These are phyloP conservation scores for Muscicapa comitata DNA, from an alignment of 2,797 vertebrate species.

Conservation along the genomic window DNA sequence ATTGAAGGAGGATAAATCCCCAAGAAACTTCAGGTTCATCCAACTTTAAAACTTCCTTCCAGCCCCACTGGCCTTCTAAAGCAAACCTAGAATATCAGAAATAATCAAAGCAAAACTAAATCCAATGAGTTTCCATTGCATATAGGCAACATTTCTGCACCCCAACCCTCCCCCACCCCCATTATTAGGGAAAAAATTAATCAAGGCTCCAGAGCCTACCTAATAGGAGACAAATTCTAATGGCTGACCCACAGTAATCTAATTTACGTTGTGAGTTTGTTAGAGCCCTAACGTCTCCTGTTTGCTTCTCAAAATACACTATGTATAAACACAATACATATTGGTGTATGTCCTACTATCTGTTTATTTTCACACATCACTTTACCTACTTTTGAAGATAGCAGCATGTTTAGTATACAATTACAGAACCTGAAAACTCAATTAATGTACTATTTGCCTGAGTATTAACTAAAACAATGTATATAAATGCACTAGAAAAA, in stretches of 20 bases:
- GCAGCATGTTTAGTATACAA: conserved; percentile 4
- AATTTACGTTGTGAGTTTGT: neutral
- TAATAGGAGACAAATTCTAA: neutral
- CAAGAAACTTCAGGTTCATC: neutral
- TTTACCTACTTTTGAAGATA: conserved; percentile 6
- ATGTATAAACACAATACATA: neutral
- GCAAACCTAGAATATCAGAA: neutral
- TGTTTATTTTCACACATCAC: neutral
- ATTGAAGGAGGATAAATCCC: neutral
- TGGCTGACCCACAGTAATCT: neutral
- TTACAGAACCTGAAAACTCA: conserved; percentile 27
- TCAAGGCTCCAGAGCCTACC: neutral
- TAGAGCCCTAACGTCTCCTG: neutral
- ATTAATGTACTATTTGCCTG: conserved; percentile 46
- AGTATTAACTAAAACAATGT: conserved; percentile 40
- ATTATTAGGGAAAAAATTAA: neutral
- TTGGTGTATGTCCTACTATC: neutral
- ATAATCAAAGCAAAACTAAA: neutral
- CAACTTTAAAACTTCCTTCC: neutral
- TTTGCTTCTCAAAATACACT: neutral
- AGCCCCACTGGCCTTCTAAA: neutral
- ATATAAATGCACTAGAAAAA: conserved; percentile 33
- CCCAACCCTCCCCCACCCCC: accelerated
- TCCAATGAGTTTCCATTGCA: neutral
- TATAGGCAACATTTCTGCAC: neutral